phyloP scores from a whole-genome alignment of 2,113 vertebrate genomes.

The Gobius niger region DNA sequence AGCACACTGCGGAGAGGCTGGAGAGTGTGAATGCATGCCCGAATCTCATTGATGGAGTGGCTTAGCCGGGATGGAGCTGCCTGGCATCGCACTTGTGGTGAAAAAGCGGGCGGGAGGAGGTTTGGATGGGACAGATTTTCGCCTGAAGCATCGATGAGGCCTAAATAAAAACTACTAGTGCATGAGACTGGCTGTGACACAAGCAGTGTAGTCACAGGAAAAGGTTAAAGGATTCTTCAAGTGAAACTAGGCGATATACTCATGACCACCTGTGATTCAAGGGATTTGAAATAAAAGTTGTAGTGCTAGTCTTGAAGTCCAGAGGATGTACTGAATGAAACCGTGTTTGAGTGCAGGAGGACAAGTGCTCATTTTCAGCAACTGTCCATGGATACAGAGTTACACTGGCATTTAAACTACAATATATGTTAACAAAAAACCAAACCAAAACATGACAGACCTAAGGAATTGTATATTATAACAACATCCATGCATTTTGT shows the following conservation, averaged over 20 bases:
- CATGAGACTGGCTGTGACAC: slow-evolving; percentile 52
- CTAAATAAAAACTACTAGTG: slow-evolving; percentile 63
- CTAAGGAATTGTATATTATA: too few relatives aligned
- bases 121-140: slow-evolving; percentile 62
- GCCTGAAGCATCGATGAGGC: slow-evolving; percentile 52
- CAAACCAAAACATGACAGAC: too few relatives aligned
- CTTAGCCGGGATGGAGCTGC: slow-evolving; percentile 29
- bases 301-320: too few relatives aligned
- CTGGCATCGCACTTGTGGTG: slow-evolving; percentile 28
- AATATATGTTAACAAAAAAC: too few relatives aligned
- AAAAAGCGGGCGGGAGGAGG: slow-evolving; percentile 32
- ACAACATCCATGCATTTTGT: too few relatives aligned
- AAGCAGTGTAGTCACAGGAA: slow-evolving; percentile 36
- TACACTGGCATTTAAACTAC: too few relatives aligned
- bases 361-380: too few relatives aligned
- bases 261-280: neutral
- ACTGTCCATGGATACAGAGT: too few relatives aligned
- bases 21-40: slow-evolving; percentile 43
- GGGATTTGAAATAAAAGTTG: too few relatives aligned
- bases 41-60: slow-evolving; percentile 46
- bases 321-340: too few relatives aligned
- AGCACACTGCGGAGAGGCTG: slow-evolving; percentile 38
- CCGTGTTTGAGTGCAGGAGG: too few relatives aligned
- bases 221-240: slow-evolving; percentile 21
- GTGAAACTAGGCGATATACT: neutral